Base-by-base conservation (phyloP, 1,140 invertebrate genomes). In the Zaprionus lachaisei region DNA sequence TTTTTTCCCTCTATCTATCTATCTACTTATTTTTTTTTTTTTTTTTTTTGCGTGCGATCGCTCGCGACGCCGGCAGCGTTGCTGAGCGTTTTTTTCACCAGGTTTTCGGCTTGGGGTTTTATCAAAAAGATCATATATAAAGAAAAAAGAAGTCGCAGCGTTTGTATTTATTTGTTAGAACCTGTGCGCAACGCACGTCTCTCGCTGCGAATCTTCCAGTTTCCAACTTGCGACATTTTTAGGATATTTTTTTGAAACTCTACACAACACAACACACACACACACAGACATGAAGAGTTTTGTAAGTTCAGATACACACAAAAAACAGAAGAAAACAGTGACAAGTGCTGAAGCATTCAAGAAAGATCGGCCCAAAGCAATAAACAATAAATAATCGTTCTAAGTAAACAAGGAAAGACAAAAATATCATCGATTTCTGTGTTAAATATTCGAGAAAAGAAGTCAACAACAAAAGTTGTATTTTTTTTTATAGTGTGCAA, bases 121-220 rank as follows among this genome's bases (percentile, higher is more conserved):
- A 71, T 67, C 61, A 72, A 67, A 67, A 70, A 80, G 78, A 86
- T 57, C 72, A 91, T 91, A 91, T 91, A 91, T 83, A 91, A 91
- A 89, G 89, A 91, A 91, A 91, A 89, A 79, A 91, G 89, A 91
- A 79, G 89, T 78, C 49, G 70, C 71, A 90, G 72, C 80, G 74
- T 77, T 83, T 79, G 89, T 91, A 91, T 91, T 91, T 91, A 91
- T 91, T 80, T 81, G 90, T 78, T 91, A 91, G 89, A 91, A 91
- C 81, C 85, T 70, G 84, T 83, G 80, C 83, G 80, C 80, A 90
- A 72, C 81, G 82, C 77, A 91, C 83, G 76, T 81, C 72, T 72
- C 60, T 57, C 67, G 58, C 68, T 68, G 64, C 76, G 72, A 69
- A 61, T 67, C 77, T 63, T 63, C 26, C 70, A 76, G 47, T 65